Evolutionary conservation across 2,888 invertebrate species (phyloP).

Genomic region (Harpagoxenus sublaevis): DNA sequence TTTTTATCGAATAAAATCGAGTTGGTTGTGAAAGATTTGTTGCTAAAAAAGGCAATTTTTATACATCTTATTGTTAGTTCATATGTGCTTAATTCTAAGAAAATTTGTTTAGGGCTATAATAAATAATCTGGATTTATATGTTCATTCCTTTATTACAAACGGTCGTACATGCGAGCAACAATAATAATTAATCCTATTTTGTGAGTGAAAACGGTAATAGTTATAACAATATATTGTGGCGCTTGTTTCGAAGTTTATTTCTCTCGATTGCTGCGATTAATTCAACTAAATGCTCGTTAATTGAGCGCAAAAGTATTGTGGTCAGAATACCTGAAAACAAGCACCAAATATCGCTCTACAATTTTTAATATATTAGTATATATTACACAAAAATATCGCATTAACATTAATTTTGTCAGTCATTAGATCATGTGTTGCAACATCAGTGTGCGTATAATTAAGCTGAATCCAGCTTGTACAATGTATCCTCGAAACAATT

Average conservation of each 20-base stretch:
- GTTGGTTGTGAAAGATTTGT: neutral
- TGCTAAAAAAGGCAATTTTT: neutral
- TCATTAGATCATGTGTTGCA: conserved; percentile 53
- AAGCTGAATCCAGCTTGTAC: conserved; percentile 20
- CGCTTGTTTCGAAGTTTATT: conserved; percentile 46
- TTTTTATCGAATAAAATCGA: neutral
- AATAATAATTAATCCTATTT: conserved; percentile 63
- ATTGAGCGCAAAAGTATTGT: neutral
- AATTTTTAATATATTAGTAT: conserved; percentile 47
- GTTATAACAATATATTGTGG: conserved; percentile 47
- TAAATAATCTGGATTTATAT: conserved; percentile 39
- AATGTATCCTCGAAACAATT: conserved; percentile 31
- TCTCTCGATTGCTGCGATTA: neutral
- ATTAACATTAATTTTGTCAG: conserved; percentile 58
- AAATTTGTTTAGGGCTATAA: conserved; percentile 27
- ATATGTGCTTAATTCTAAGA: neutral
- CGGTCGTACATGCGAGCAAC: conserved; percentile 59
- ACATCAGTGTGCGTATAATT: conserved; percentile 19
- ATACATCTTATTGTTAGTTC: no score
- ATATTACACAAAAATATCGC: conserved; percentile 43
- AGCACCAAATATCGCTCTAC: conserved; percentile 28
- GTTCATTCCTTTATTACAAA: conserved; percentile 72
- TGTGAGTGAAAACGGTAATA: conserved; percentile 62
- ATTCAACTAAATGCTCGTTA: neutral
- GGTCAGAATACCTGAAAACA: conserved; percentile 7